These are phyloP conservation scores for Galerucella nymphaeae DNA, from an alignment of 2,888 invertebrate species.

Conservation along the genomic window DNA sequence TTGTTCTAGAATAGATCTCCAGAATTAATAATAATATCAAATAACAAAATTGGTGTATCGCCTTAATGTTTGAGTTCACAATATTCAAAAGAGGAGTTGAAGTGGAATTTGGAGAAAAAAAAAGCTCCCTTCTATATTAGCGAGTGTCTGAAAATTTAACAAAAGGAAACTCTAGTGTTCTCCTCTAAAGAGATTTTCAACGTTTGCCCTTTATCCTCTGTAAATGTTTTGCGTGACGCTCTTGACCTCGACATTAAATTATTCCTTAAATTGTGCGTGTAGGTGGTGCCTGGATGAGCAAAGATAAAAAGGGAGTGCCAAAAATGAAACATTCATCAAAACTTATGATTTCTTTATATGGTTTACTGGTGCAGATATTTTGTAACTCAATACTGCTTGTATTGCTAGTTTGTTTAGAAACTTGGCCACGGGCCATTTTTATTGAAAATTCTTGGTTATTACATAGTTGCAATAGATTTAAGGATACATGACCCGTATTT, in stretches of 20 bases:
- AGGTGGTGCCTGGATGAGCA: conserved; percentile 3
- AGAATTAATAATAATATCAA: no score
- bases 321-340: no score
- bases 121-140: background rate
- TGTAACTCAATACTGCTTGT: no score
- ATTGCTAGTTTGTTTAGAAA: conserved; percentile 4
- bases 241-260: conserved; percentile 4
- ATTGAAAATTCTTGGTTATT: background rate
- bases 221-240: background rate
- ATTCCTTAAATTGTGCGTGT: background rate
- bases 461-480: background rate
- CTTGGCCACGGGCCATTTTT: conserved; percentile 4
- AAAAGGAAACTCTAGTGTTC: background rate
- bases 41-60: no score
- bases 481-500: background rate
- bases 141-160: background rate
- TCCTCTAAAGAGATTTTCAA: conserved; percentile 1
- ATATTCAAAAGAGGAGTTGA: background rate
- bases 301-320: background rate
- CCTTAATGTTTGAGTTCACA: background rate
- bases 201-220: conserved; percentile 5
- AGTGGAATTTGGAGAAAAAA: background rate
- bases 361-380: no score
- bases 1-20: no score
- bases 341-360: no score